Evolutionary conservation across 2,113 vertebrate genomes (phyloP).

Genomic region (Dolichotis patagonum): DNA sequence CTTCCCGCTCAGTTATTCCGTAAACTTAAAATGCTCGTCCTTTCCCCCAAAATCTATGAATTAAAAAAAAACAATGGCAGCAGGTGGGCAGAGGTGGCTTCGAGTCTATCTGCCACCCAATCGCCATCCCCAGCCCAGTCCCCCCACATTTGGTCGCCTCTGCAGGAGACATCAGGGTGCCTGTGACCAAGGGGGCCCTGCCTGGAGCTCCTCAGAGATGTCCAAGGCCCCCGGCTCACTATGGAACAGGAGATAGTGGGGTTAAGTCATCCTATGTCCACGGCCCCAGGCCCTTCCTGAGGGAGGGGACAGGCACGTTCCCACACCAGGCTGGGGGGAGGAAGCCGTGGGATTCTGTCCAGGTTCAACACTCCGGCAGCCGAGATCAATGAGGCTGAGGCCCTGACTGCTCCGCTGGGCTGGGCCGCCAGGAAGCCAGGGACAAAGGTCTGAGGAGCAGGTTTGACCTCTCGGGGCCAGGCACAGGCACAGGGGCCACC

Average conservation of each 20-base stretch:
- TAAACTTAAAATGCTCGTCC: background rate
- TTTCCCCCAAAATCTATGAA: background rate
- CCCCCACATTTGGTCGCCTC: rapidly evolving
- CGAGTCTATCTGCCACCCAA: too few species aligned
- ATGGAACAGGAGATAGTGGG: background rate
- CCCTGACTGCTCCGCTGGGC: rapidly evolving
- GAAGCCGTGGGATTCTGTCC: rapidly evolving
- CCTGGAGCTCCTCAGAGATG: background rate
- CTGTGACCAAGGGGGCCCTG: background rate
- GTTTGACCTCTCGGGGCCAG: background rate
- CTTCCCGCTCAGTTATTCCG: background rate
- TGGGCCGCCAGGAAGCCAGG: background rate
- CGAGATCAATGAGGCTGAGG: background rate
- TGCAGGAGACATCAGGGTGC: background rate
- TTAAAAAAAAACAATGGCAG: background rate
- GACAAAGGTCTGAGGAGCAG: background rate
- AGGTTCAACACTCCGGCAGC: background rate
- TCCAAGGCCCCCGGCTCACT: rapidly evolving
- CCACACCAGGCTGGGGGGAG: background rate
- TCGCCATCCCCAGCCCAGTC: rapidly evolving
- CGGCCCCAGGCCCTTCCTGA: background rate
- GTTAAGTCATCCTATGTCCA: rapidly evolving
- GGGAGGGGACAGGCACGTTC: background rate
- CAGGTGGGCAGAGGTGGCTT: background rate
- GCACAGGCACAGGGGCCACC: background rate